These are phyloP conservation scores for Drosophila pectinifera DNA, from an alignment of 1,140 invertebrate genomes.

Conservation along the genomic window DNA sequence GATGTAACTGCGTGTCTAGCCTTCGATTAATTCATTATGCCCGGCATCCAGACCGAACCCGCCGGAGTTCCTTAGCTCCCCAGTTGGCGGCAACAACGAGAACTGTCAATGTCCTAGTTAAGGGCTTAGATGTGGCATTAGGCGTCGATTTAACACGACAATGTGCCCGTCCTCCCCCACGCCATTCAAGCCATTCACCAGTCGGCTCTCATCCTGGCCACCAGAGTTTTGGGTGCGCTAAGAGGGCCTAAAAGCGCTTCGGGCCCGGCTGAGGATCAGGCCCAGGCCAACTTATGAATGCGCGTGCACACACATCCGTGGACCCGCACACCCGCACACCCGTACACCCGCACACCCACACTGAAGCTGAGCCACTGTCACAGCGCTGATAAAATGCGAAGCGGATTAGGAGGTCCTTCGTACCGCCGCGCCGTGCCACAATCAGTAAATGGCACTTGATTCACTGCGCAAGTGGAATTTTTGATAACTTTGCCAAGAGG, in stretches of 20 bases:
- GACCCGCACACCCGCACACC: slow-evolving; percentile 12
- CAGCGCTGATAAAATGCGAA: slow-evolving; percentile 81
- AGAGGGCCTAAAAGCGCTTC: slow-evolving; percentile 76
- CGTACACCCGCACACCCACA: slow-evolving; percentile 7
- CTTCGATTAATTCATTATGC: slow-evolving; percentile 78
- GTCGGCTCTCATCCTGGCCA: slow-evolving; percentile 11
- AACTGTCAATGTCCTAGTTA: slow-evolving; percentile 81
- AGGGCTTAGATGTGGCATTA: slow-evolving; percentile 79
- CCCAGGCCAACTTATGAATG: slow-evolving; percentile 74
- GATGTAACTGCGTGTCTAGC: slow-evolving; percentile 62
- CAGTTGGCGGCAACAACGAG: slow-evolving; percentile 40
- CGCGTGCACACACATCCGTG: slow-evolving; percentile 46
- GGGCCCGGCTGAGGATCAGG: slow-evolving; percentile 55
- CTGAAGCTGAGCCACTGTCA: slow-evolving; percentile 71
- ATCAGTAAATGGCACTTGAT: slow-evolving; percentile 83
- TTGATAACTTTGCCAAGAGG: slow-evolving; percentile 75
- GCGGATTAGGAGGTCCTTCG: slow-evolving; percentile 74
- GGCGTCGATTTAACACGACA: slow-evolving; percentile 74
- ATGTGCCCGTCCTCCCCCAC: not conserved
- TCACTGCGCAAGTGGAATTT: slow-evolving; percentile 83
- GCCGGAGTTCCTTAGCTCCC: not conserved
- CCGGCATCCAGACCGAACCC: slow-evolving; percentile 7
- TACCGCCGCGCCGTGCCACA: slow-evolving; percentile 57
- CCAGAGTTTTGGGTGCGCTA: slow-evolving; percentile 58
- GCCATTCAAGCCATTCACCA: slow-evolving; percentile 5